A percentile compares a stretch with the other conserved stretches of the same genome.
Conservation (phyloP, 1,140 invertebrate genomes). For the Cyclargus thomasi region DNA sequence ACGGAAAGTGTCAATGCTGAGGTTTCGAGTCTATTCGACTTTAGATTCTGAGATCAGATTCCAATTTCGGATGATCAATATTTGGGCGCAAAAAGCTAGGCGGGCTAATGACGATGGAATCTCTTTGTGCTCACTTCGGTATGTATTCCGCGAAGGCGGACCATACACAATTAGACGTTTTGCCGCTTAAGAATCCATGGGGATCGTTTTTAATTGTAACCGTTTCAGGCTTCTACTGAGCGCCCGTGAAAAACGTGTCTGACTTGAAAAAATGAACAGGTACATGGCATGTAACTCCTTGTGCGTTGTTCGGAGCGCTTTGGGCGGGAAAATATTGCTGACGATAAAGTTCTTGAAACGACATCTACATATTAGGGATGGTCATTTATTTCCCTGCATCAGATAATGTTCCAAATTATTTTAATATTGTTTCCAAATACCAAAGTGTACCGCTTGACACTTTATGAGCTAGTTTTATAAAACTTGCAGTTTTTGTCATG, state of each 20-base stretch:
- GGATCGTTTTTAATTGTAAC: conserved; percentile 27
- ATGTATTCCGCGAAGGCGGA: conserved; percentile 27
- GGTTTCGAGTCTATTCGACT: conserved; percentile 17
- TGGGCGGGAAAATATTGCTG: not conserved
- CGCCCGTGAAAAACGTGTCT: not conserved
- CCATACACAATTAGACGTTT: conserved; percentile 30
- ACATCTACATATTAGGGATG: too few species aligned
- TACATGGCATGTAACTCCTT: not conserved
- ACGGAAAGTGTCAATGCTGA: conserved; percentile 20
- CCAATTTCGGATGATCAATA: conserved; percentile 15
- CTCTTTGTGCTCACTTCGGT: conserved; percentile 23
- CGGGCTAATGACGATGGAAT: conserved; percentile 29
- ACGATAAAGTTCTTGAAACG: too few species aligned
- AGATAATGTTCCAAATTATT: too few species aligned
- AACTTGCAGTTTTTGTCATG: too few species aligned
- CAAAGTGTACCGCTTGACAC: too few species aligned
- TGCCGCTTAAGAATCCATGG: conserved; percentile 20
- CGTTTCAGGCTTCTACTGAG: conserved; percentile 12
- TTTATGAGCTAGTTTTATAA: too few species aligned
- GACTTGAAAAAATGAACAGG: not conserved
- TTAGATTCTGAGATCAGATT: conserved; percentile 24
- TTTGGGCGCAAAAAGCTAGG: not conserved
- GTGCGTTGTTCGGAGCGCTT: too few species aligned
- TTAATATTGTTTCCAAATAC: too few species aligned
- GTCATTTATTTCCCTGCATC: too few species aligned